Percentiles rank a stretch among this genome's conserved stretches.
Conservation (phyloP, 2,113 vertebrate species). For the Hemicordylus capensis region DNA sequence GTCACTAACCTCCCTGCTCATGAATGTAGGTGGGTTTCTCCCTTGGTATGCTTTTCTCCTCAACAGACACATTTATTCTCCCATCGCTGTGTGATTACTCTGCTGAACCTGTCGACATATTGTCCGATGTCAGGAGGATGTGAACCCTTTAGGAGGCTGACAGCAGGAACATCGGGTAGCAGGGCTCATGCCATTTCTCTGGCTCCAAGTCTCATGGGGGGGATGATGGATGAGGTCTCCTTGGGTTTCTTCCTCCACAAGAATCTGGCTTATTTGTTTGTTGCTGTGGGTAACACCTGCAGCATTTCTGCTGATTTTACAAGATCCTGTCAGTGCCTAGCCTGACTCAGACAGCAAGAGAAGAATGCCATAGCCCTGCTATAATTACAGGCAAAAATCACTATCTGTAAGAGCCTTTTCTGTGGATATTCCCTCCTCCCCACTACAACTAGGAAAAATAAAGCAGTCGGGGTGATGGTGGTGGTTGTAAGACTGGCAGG, state of each 20-base stretch:
- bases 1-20: constrained; percentile 27
- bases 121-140: constrained; percentile 13
- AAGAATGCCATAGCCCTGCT: accelerated
- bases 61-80: constrained; percentile 6
- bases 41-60: neutral
- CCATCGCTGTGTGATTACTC: constrained; percentile 2
- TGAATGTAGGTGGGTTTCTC: neutral
- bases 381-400: neutral
- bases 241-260: neutral
- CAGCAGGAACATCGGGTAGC: neutral
- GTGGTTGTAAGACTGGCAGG: too few relatives aligned
- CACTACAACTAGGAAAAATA: too few relatives aligned
- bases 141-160: neutral
- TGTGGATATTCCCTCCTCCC: too few relatives aligned
- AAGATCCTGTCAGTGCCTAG: accelerated
- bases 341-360: accelerated
- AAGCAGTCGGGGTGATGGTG: too few relatives aligned
- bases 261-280: neutral
- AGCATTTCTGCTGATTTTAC: neutral
- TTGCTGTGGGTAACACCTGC: neutral
- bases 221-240: neutral
- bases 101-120: constrained; percentile 7
- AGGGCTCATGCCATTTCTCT: neutral
- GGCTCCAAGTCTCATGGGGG: neutral
- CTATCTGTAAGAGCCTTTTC: too few relatives aligned